phyloP scores from a whole-genome alignment of 2,797 vertebrate species.

The Malacoraja senta region DNA sequence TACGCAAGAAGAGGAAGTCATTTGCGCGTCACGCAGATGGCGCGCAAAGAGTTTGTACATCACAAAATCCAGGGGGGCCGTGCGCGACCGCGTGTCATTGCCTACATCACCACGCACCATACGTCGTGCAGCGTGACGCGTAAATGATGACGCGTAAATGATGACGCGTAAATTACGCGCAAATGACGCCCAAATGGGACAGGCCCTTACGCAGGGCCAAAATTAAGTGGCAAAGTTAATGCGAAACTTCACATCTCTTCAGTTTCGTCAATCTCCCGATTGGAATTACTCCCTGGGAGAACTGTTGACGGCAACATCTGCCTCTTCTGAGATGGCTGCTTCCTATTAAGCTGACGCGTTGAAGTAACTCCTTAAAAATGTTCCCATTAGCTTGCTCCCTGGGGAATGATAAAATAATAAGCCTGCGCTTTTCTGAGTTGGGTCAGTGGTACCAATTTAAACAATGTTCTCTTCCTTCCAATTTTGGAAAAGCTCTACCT shows the following conservation, averaged over 20 bases:
- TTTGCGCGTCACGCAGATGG: too few relatives aligned
- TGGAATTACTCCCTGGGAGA: neutral
- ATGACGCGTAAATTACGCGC: too few relatives aligned
- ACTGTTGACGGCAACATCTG: neutral
- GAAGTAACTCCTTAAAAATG: neutral
- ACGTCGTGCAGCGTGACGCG: too few relatives aligned
- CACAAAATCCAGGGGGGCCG: too few relatives aligned
- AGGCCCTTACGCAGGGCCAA: too few relatives aligned
- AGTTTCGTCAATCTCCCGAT: neutral
- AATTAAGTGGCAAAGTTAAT: neutral
- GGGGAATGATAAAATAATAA: neutral
- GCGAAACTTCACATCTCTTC: neutral
- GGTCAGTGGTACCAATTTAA: neutral
- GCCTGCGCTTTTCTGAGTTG: neutral
- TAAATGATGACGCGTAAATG: too few relatives aligned
- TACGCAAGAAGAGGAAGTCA: too few relatives aligned
- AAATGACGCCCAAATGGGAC: too few relatives aligned
- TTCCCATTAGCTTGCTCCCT: neutral
- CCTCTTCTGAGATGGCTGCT: neutral
- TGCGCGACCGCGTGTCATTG: too few relatives aligned
- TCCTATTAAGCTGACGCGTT: neutral
- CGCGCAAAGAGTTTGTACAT: too few relatives aligned
- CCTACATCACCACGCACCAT: too few relatives aligned
- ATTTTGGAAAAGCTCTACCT: neutral
- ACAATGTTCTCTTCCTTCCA: neutral